Percentiles rank a stretch among this genome's conserved stretches.
These are phyloP conservation scores for Petrocephalus sullivani DNA, from an alignment of 2,797 vertebrate species.

Conservation along the genomic window DNA sequence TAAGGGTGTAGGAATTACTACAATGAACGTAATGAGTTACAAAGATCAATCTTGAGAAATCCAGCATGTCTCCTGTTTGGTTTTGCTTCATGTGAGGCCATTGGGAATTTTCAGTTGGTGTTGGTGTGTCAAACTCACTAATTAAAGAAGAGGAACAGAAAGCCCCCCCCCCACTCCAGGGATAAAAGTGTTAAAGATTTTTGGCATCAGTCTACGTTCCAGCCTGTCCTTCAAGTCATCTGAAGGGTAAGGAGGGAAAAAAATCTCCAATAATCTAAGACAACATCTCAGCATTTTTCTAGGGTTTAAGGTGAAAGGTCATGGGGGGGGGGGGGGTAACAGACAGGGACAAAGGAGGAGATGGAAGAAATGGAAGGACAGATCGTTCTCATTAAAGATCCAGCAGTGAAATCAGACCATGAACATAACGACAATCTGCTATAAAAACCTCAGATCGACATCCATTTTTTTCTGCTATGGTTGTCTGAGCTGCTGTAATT, in stretches of 20 bases:
- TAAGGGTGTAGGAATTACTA: neutral
- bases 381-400: neutral
- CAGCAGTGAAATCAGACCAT: neutral
- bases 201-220: constrained; percentile 4
- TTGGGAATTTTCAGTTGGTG: constrained; percentile 29
- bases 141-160: constrained; percentile 20
- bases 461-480: neutral
- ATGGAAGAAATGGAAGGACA: neutral
- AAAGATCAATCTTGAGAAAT: neutral
- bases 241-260: neutral
- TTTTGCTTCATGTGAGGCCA: neutral
- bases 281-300: neutral
- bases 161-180: neutral
- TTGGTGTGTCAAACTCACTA: constrained; percentile 45
- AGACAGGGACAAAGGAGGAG: neutral
- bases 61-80: neutral
- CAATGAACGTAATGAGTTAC: neutral
- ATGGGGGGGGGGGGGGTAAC: neutral
- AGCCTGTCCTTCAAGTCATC: neutral
- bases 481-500: neutral
- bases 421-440: neutral
- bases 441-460: neutral
- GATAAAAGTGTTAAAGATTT: neutral
- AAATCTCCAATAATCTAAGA: neutral
- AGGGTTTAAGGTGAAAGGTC: constrained; percentile 4